Percentiles rank a stretch among this genome's conserved stretches.
Conservation (phyloP, 30 jellyfish, hydroid and myxozoan genomes). For the Sanderia malayensis region DNA sequence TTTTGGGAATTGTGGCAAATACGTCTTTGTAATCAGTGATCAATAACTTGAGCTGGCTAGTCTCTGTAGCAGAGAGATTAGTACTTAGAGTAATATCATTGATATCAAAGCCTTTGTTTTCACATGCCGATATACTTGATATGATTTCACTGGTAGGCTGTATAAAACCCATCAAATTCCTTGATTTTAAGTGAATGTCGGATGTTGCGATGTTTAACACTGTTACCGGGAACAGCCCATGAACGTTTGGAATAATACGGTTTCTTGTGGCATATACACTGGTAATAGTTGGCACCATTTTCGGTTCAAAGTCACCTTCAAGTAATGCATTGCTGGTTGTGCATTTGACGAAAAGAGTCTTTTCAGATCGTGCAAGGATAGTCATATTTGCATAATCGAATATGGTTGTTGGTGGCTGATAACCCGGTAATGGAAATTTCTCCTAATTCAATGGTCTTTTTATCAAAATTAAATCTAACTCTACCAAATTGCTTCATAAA, state of each 20-base stretch:
- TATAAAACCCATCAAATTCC: slow-evolving; percentile 42
- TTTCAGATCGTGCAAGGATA: slow-evolving; percentile 49
- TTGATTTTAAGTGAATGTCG: slow-evolving; percentile 20
- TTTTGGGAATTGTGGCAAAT: slow-evolving; percentile 24
- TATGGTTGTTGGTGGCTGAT: slow-evolving; percentile 14
- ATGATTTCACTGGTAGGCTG: slow-evolving; percentile 22
- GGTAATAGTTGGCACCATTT: slow-evolving; percentile 6
- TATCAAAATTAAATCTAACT: slow-evolving; percentile 8
- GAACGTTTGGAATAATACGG: slow-evolving; percentile 51
- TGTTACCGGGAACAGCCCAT: slow-evolving; percentile 22
- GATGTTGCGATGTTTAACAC: slow-evolving; percentile 36
- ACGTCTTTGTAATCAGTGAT: slow-evolving; percentile 6
- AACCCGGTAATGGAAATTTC: slow-evolving; percentile 18
- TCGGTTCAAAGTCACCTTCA: slow-evolving; percentile 46
- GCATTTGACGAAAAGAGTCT: slow-evolving; percentile 35
- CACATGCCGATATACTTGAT: background rate
- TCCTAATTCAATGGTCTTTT: slow-evolving; percentile 33
- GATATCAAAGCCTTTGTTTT: background rate
- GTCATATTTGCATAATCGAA: slow-evolving; percentile 23
- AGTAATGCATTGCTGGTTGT: slow-evolving; percentile 23
- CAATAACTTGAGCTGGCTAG: background rate
- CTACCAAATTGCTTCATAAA: slow-evolving; percentile 22
- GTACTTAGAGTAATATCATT: background rate
- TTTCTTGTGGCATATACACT: slow-evolving; percentile 37
- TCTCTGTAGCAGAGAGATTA: background rate